Percentiles rank a stretch among this genome's conserved stretches.
Evolutionary conservation across 2,888 invertebrate genomes (phyloP).

Genomic region (Arctia plantaginis): DNA sequence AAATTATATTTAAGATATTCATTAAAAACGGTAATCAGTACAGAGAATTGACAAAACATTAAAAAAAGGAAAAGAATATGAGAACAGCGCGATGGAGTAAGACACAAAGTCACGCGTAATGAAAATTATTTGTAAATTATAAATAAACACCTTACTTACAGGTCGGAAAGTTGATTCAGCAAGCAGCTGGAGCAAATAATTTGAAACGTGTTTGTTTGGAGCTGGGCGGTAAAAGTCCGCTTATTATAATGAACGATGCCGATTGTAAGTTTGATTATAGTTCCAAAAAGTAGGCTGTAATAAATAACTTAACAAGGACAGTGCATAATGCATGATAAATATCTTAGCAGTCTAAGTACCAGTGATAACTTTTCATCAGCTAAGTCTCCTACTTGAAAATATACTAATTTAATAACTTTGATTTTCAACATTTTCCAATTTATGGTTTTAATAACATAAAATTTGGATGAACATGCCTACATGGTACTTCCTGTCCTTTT

Average conservation of each 20-base stretch:
- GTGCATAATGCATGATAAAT: background rate
- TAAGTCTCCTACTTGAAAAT: no score
- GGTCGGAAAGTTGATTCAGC: constrained; percentile 87
- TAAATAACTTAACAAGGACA: background rate
- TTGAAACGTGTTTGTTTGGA: constrained; percentile 93
- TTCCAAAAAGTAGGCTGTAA: background rate
- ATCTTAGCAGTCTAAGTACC: background rate
- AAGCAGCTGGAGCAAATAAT: constrained; percentile 91
- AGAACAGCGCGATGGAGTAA: background rate
- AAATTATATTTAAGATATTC: no score
- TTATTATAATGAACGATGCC: constrained; percentile 92
- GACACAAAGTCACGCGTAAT: background rate
- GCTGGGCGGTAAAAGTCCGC: constrained; percentile 95
- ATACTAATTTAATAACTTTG: background rate
- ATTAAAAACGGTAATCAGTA: background rate
- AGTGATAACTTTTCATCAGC: background rate
- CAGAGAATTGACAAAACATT: background rate
- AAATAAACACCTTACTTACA: constrained; percentile 9
- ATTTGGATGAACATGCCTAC: background rate
- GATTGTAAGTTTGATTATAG: constrained; percentile 84
- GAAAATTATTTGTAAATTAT: background rate
- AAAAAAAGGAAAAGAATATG: no score
- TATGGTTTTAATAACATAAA: background rate
- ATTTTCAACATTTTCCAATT: background rate
- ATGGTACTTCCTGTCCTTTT: background rate